phyloP scores from a whole-genome alignment of 2,888 invertebrate species.

The Drosophila anceps region DNA sequence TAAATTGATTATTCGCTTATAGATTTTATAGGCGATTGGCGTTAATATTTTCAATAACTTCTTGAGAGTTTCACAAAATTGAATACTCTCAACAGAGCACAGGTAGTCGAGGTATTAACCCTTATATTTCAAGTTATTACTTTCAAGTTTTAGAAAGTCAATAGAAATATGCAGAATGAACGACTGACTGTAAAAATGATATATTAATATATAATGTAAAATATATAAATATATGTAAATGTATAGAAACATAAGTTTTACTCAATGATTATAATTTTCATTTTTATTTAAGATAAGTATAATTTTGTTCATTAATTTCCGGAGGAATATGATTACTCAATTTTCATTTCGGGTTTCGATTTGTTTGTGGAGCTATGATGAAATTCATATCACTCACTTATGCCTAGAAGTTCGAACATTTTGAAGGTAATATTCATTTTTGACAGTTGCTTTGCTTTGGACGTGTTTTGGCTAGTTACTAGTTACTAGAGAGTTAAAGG shows the following conservation, averaged over 20 bases:
- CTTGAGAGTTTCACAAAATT: not conserved
- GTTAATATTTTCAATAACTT: not conserved
- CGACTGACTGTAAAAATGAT: not conserved
- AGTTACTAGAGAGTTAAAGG: no score
- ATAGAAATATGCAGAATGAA: no score
- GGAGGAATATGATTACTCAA: not conserved
- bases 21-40: not conserved
- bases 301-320: not conserved
- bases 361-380: no score
- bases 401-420: not conserved
- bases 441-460: not conserved
- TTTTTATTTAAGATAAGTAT: not conserved
- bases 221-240: no score
- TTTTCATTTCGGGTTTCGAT: no score
- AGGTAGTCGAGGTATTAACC: not conserved
- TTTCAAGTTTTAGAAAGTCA: not conserved
- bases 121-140: not conserved
- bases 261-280: not conserved
- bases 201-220: no score
- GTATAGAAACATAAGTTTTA: not conserved
- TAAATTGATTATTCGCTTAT: not conserved
- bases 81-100: not conserved
- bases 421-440: not conserved
- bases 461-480: no score
- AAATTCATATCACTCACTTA: not conserved